A percentile compares a stretch with the other conserved stretches of the same genome.
Conservation (phyloP, 2,888 invertebrate species). For the Esperia sulphurella region DNA sequence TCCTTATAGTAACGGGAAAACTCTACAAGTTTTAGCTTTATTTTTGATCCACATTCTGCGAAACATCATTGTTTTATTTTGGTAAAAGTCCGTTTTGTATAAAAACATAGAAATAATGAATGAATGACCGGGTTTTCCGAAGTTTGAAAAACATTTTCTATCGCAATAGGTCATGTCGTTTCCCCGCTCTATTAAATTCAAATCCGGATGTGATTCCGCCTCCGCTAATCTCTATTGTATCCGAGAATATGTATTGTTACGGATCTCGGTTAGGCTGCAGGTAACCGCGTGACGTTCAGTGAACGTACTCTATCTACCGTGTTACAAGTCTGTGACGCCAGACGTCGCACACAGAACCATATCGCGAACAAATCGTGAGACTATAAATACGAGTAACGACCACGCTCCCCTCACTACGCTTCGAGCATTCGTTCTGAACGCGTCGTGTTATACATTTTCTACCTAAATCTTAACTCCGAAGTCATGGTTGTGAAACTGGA, state of each 20-base stretch:
- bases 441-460: constrained; percentile 21
- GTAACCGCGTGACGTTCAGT: background rate
- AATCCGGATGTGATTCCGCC: too few relatives aligned
- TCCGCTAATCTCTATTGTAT: too few relatives aligned
- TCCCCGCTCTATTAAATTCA: too few relatives aligned
- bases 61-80: too few relatives aligned
- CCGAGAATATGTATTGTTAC: background rate
- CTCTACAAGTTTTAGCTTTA: too few relatives aligned
- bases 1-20: too few relatives aligned
- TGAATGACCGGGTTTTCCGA: too few relatives aligned
- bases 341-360: constrained; percentile 24
- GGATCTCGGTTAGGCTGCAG: background rate
- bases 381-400: constrained; percentile 44
- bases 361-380: constrained; percentile 13
- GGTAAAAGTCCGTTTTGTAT: too few relatives aligned
- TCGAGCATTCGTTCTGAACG: constrained; percentile 39
- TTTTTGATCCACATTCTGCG: too few relatives aligned
- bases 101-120: too few relatives aligned
- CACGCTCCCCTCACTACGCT: constrained; percentile 51
- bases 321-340: constrained; percentile 37
- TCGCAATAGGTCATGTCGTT: too few relatives aligned
- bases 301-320: constrained; percentile 4
- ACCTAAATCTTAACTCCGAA: constrained; percentile 11
- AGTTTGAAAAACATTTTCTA: too few relatives aligned
- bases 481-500: constrained; percentile 65